Base-by-base conservation (phyloP, 2,113 vertebrate genomes). In the Gymnocephalus cernua region DNA sequence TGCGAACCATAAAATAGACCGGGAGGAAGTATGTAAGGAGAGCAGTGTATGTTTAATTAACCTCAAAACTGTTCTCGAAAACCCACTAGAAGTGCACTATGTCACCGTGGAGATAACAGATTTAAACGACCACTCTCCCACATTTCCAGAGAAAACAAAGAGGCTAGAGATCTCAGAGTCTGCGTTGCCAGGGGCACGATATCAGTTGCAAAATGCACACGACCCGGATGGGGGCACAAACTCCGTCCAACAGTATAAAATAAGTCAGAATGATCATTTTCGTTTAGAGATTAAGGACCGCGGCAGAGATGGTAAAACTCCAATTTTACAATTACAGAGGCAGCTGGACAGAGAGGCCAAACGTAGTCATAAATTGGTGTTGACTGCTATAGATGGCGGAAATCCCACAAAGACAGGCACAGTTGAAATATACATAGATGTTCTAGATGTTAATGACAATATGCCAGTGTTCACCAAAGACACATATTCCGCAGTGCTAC, bases 71-170 rank as follows among this genome's bases (percentile, higher is more conserved):
- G 87, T 95, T 0, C 63, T 95, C 27, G 91, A 94, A 25, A 89
- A 93, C 35, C 96, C 96, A 29, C 85, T 96, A 48, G 95, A 96
- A 82, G 90, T 97, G 16, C 95, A 96, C 82, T 95, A 96, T 14
- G 92, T 96, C 45, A 87, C 93, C 13, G 93, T 96, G 58, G 94
- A 96, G 54, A 84, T 97, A 79, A 88, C 74, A 9, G 96, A 97
- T 68, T 82, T 96, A 41, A 96, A 97, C 23, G 96, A 97, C 72
- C 95, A 96, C 10, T 83, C 93, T 0, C 96, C 94, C 0, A 4
- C 77, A 9, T 96, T 97, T 76, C 88, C 93, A 0, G 89, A 87
- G 0, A 86, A 72, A 61, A 86, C 84, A 32, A 91, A 93, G 75
- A 61, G 21, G 15, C 50, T 94, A 4, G 80, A 92, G 8, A 95